A percentile compares a stretch with the other conserved stretches of the same genome.
These are phyloP conservation scores for Gadus macrocephalus DNA, from an alignment of 2,113 vertebrate species.

Conservation along the genomic window DNA sequence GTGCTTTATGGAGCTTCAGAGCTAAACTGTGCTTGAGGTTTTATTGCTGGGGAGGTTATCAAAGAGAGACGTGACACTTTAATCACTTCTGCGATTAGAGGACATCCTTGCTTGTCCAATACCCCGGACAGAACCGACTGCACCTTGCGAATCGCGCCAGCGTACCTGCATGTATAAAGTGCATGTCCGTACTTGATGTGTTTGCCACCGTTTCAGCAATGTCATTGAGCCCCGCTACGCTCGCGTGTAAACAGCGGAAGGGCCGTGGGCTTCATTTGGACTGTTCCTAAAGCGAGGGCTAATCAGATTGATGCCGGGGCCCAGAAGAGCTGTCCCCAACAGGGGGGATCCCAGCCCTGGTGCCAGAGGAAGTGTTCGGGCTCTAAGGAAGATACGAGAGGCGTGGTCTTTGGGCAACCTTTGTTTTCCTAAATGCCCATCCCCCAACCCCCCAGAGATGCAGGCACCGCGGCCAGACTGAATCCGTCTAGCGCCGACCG, in stretches of 20 bases:
- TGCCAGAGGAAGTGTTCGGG: conserved; percentile 52
- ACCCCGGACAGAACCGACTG: too few species aligned
- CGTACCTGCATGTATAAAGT: too few species aligned
- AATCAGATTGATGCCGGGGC: conserved; percentile 38
- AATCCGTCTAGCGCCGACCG: conserved; percentile 29
- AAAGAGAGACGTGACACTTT: conserved; percentile 9
- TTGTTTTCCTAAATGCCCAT: conserved; percentile 33
- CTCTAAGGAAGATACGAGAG: too few species aligned
- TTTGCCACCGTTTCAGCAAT: too few species aligned
- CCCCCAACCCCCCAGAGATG: too few species aligned
- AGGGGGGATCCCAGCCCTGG: conserved; percentile 33
- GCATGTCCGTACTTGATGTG: too few species aligned
- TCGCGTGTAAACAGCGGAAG: neutral
- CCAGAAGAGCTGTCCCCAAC: conserved; percentile 50
- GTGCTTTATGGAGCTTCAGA: conserved; percentile 15
- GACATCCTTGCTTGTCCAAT: neutral
- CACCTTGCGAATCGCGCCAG: too few species aligned
- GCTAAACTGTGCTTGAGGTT: conserved; percentile 28
- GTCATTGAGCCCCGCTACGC: too few species aligned
- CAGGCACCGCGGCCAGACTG: conserved; percentile 37
- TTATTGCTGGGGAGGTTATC: conserved; percentile 25
- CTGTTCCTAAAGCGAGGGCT: conserved; percentile 34
- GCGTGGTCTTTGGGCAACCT: conserved; percentile 42
- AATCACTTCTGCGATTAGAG: conserved; percentile 13
- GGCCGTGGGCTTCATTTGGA: conserved; percentile 13